Base-by-base conservation (phyloP, 1,140 invertebrate species). In the Cyclina sinensis region DNA sequence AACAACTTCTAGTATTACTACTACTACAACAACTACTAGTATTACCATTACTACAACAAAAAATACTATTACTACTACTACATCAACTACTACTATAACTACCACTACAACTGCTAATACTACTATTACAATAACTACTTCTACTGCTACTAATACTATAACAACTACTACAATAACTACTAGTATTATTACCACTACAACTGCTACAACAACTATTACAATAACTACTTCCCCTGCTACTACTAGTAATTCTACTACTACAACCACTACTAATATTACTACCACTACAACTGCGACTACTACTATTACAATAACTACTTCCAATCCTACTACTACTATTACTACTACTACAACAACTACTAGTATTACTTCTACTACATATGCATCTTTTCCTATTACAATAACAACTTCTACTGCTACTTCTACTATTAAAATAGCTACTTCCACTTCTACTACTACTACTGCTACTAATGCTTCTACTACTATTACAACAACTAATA, bases 231-330 rank as follows among this genome's bases (percentile, higher is more conserved):
- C n/a, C n/a, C n/a, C n/a, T n/a, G n/a, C n/a, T 48, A 32, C 51
- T 37, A 21, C 32, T 27, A 59, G 51, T 59, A 9, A n/a, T 46
- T 21, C 24, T 39, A 18, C 57, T 65, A 32, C 5, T 18, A 14
- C 7, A 85, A 79, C 74, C 48, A 86, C 88, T 86, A 79, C 88
- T 86, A 86, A 70, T 80, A 79, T 57, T 24, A 59, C 51, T 9
- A 78, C 73, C 21, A 86, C 57, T 78, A 65, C 74, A 48, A 78
- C 84, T 68, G 78, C 73, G 35, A 86, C 48, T 65, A 79, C 54
- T 65, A 86, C 84, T 79, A 86, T 30, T 65, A 78, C 73, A 62
- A 59, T 7, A 43, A 39, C 54, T 62, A 62, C 70, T 48, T 39
- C 73, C 30, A 79, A 70, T 68, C 59, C 48, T 48, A 62, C 73